Base-by-base conservation (phyloP, 2,888 invertebrate genomes). In the Drosophila mulleri region DNA sequence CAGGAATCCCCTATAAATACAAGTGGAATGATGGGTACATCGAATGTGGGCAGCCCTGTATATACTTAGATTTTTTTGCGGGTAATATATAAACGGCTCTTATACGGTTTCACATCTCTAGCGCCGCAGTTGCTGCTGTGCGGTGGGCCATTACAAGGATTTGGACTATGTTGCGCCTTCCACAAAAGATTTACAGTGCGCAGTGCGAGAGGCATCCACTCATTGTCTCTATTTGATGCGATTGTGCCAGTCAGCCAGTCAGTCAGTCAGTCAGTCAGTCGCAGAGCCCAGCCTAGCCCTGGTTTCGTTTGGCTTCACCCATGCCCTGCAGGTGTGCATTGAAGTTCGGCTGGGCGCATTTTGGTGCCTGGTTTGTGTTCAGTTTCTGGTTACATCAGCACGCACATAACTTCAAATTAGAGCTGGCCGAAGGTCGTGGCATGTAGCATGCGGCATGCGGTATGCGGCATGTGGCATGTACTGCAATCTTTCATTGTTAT, bases 351-450 rank as follows among this genome's bases (percentile, higher is more conserved):
- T 16, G 20, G 14, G 14, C 11, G 20, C 20, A 32, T 1, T 2
- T 26, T 23, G 29, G 44, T 20, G 47, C 12, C 37, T 23, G 39
- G 39, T 20, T 50, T 41, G 32, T 23, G 75, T 65, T 67, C 68
- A 54, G 73, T 72, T 73, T 67, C 67, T 69, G 74, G 75, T 80
- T 83, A 83, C 78, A 88, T 78, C 76, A 88, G 76, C 72, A 57
- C 72, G 72, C 78, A 86, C 76, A 88, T 86, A 86, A 83, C 80
- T 86, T 86, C 76, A 86, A 82, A 88, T 86, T 86, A 86, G 67
- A 67, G 65, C 67, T 60, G 62, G 74, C 74, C 57, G 48, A 70
- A 77, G 78, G 76, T 52, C 57, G 39, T 54, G 20, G 16, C 23
- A 41, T 47, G 66, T 26, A 47, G 23, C 53, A 48, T 39, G 59